These are phyloP conservation scores for Melanostigma gelatinosum DNA, from an alignment of 2,113 vertebrate genomes.

Conservation along the genomic window DNA sequence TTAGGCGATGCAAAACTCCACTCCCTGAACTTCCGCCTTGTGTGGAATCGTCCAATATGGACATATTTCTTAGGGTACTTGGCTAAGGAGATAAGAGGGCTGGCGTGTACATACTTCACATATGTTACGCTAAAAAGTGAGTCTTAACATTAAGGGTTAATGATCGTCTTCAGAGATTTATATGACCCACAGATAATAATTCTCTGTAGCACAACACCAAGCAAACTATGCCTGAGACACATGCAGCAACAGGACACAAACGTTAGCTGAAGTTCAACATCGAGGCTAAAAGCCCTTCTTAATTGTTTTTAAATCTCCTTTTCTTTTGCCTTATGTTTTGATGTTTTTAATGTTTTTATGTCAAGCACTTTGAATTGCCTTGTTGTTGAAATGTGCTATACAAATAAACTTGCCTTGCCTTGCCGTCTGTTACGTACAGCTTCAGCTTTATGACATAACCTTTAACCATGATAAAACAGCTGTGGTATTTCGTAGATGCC, in stretches of 20 bases:
- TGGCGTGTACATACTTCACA: not conserved
- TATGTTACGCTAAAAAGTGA: not conserved
- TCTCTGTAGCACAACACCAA: not conserved
- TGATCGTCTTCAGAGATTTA: not conserved
- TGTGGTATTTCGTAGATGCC: conserved; percentile 46
- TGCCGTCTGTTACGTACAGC: not conserved
- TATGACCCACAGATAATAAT: not conserved
- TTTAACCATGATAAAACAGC: conserved; percentile 26
- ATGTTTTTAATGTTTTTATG: too few species aligned
- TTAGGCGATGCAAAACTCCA: not conserved
- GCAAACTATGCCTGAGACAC: not conserved
- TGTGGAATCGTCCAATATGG: not conserved
- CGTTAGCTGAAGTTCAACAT: conserved; percentile 9
- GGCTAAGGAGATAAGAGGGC: not conserved
- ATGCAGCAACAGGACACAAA: not conserved
- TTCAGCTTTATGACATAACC: conserved; percentile 29
- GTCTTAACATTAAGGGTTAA: not conserved
- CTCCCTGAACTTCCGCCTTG: not conserved
- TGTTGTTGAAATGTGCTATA: too few species aligned
- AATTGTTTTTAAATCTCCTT: too few species aligned
- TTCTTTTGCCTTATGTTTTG: too few species aligned
- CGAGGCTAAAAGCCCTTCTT: not conserved
- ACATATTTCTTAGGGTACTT: not conserved
- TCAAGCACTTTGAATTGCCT: too few species aligned
- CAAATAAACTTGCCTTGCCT: too few species aligned